Evolutionary conservation across 1,140 invertebrate genomes (phyloP), one percentile per base, ranked within the genome.

Genomic region (Spodoptera frugiperda): DNA sequence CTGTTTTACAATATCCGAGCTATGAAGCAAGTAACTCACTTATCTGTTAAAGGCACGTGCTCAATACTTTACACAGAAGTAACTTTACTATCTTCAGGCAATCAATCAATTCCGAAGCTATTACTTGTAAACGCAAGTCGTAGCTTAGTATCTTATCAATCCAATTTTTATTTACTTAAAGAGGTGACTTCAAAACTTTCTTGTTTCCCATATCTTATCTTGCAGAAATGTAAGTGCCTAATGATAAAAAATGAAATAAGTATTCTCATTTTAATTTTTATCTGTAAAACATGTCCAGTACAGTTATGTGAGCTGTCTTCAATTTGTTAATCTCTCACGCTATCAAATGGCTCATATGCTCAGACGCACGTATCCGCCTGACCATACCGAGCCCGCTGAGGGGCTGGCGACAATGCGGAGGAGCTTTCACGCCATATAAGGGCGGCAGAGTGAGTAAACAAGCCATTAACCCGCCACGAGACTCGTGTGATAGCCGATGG

Each of bases 371-470:
- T 76, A 82, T 82, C 82, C 74, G 82, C 21, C 68, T 78, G 79
- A 71, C 81, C 81, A 79, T 79, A 83, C 72, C 63, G 77, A 82
- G 82, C 44, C 72, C 67, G 76, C 53, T 17, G 76, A 51, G 81
- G 86, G 81, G 78, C 86, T 81, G 84, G 85, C 89, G 87, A 92
- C 91, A 92, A 91, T 91, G 84, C 85, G 75, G 81, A 87, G 85
- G 77, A 83, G 89, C 92, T 93, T 92, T 93, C 91, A 89, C 92
- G 61, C 92, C 92, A 80, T 92, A 93, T 93, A 92, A 82, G 88
- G 91, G 75, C 49, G 75, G 79, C 70, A 59, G 76, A 87, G 80
- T 83, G 86, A 88, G 87, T 90, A 91, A 89, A 91, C 89, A 89
- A 86, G 84, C 90, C 85, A 84, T 89, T 92, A 91, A 83, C 82